A percentile compares a stretch with the other conserved stretches of the same genome.
Conservation (phyloP, 2,797 vertebrate species). For the Pteropus rufus region DNA sequence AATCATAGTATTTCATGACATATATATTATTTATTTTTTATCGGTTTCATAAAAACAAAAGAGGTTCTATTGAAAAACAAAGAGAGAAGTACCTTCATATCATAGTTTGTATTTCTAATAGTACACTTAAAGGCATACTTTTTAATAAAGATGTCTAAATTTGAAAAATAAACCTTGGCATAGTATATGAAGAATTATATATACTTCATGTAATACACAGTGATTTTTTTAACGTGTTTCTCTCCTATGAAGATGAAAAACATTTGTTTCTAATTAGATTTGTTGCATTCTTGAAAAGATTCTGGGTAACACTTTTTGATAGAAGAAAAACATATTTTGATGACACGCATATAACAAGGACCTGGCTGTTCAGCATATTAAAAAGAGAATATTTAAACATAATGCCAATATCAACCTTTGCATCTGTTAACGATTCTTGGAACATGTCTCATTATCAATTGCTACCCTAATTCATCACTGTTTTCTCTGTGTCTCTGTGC, state of each 20-base stretch:
- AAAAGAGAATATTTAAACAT: neutral
- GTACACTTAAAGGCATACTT: neutral
- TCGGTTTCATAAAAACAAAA: constrained; percentile 57
- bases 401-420: neutral
- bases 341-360: neutral
- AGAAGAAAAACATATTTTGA: neutral
- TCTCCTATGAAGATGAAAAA: neutral
- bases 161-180: neutral
- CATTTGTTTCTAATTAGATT: neutral
- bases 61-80: constrained; percentile 9
- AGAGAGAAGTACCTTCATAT: constrained; percentile 37
- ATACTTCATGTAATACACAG: neutral
- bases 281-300: neutral
- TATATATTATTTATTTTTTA: neutral
- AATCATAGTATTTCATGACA: constrained; percentile 52
- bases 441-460: neutral
- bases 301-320: neutral
- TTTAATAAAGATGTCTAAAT: neutral
- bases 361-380: neutral
- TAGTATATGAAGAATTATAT: neutral
- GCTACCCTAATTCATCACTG: neutral
- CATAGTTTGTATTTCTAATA: constrained; percentile 73
- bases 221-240: neutral
- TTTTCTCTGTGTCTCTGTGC: neutral
- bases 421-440: neutral